phyloP scores from a whole-genome alignment of 1,140 invertebrate species.

The Trachelipus rathkii region DNA sequence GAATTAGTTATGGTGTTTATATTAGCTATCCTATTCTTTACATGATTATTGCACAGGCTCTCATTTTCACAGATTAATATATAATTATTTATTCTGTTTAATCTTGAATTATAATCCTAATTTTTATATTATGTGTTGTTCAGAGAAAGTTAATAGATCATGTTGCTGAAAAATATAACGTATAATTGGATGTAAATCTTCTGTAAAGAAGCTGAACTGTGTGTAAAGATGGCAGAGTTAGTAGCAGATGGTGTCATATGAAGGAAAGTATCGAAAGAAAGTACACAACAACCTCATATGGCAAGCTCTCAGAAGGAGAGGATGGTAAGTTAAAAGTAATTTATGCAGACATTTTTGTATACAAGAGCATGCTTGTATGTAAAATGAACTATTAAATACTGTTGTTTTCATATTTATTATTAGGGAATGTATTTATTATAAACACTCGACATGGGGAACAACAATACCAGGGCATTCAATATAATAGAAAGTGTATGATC shows the following conservation, averaged over 20 bases:
- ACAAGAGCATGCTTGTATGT: neutral
- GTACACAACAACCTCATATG: constrained; percentile 90
- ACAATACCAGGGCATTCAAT: constrained; percentile 87
- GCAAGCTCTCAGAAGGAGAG: constrained; percentile 87
- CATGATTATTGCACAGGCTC: no score
- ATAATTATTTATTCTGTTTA: no score
- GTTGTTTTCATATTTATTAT: constrained; percentile 47
- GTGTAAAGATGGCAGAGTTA: constrained; percentile 94
- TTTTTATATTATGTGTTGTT: no score
- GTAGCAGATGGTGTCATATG: constrained; percentile 97
- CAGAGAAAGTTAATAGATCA: constrained; percentile 96
- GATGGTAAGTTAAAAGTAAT: constrained; percentile 66
- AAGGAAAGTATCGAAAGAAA: constrained; percentile 92
- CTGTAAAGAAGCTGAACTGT: constrained; percentile 92
- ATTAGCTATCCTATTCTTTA: no score
- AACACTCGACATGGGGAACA: constrained; percentile 84
- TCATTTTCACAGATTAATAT: no score
- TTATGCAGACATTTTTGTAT: neutral
- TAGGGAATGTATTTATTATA: constrained; percentile 90
- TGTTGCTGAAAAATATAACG: constrained; percentile 95
- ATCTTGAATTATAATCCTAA: no score
- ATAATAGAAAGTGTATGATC: constrained; percentile 94
- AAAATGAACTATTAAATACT: neutral
- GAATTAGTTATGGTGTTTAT: no score
- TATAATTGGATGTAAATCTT: constrained; percentile 91